Evolutionary conservation across 1,140 invertebrate genomes (phyloP).

Genomic region (silkworm (Bombyx mori)): ASM3026992v2 NC_085129.1:7629501-7630000

Average conservation of each 20-base stretch:
- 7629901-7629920: too few relatives aligned
- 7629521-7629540: too few relatives aligned
- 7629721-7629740: slow-evolving; percentile 36
- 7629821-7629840: too few relatives aligned
- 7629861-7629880: too few relatives aligned
- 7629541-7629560: too few relatives aligned
- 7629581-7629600: slow-evolving; percentile 14
- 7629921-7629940: slow-evolving; percentile 21
- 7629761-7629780: too few relatives aligned
- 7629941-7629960: slow-evolving; percentile 29
- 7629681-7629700: slow-evolving; percentile 63
- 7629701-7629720: slow-evolving; percentile 40
- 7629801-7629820: too few relatives aligned
- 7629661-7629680: slow-evolving; percentile 54
- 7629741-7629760: slow-evolving; percentile 27
- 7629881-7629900: too few relatives aligned
- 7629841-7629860: too few relatives aligned
- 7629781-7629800: too few relatives aligned
- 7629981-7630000: too few relatives aligned
- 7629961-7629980: slow-evolving; percentile 10
- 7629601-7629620: slow-evolving; percentile 44
- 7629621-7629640: slow-evolving; percentile 47
- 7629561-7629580: not conserved
- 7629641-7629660: slow-evolving; percentile 35
- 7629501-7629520: not conserved